Evolutionary conservation across 1,140 invertebrate species (phyloP).

Genomic region (Drosophila setifemur): DNA sequence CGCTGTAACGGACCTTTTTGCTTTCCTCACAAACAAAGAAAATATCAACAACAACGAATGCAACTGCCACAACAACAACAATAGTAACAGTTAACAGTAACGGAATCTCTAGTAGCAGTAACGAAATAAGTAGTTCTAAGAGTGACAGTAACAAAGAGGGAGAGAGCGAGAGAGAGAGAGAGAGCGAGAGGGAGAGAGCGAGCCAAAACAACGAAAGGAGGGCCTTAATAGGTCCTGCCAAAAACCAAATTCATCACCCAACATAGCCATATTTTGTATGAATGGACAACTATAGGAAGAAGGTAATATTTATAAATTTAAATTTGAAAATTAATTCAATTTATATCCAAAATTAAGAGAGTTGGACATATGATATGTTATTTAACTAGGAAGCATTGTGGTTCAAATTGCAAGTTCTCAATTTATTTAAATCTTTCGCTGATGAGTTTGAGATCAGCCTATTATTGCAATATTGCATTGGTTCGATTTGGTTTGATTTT

Average conservation of each 20-base stretch:
- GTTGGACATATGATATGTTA: no score
- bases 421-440: no score
- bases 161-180: conserved; percentile 5
- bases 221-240: background rate
- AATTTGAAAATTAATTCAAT: no score
- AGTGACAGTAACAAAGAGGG: conserved; percentile 7
- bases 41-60: conserved; percentile 50
- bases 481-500: no score
- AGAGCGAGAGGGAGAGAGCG: background rate
- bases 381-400: no score
- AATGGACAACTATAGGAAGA: conserved; percentile 82
- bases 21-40: conserved; percentile 72
- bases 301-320: conserved; percentile 73
- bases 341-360: no score
- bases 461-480: no score
- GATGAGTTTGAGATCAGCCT: no score
- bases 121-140: no score
- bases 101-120: conserved; percentile 6
- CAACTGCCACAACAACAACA: conserved; percentile 13
- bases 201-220: conserved; percentile 17
- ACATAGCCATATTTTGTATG: conserved; percentile 49
- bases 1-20: conserved; percentile 69
- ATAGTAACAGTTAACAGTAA: conserved; percentile 9
- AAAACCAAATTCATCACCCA: conserved; percentile 1
- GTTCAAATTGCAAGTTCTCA: no score